These are phyloP conservation scores for Drosophila lacicola DNA, from an alignment of 2,888 invertebrate genomes.

Conservation along the genomic window DNA sequence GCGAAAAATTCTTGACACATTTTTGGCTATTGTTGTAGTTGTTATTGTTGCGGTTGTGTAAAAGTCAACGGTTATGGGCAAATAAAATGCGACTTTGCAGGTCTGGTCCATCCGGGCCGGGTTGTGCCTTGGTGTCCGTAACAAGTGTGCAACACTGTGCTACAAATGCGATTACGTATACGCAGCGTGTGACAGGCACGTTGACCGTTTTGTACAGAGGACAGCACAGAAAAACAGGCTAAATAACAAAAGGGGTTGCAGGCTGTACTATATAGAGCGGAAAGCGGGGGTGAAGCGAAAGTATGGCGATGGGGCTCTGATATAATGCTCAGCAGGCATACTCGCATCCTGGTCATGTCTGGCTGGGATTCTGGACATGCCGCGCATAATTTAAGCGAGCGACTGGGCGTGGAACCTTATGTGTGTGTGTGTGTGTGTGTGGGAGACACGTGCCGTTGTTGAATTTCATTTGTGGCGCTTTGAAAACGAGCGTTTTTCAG, in stretches of 20 bases:
- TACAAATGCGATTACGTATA: constrained; percentile 76
- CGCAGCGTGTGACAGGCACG: constrained; percentile 59
- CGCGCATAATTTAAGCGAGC: constrained; percentile 33
- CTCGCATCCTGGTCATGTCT: constrained; percentile 25
- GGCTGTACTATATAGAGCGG: constrained; percentile 10
- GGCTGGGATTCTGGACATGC: constrained; percentile 33
- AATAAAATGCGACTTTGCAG: constrained; percentile 60
- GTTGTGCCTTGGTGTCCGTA: constrained; percentile 38
- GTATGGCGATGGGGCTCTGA: background rate
- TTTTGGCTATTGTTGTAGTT: constrained; percentile 33
- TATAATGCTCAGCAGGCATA: constrained; percentile 13
- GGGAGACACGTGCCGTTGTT: constrained; percentile 50
- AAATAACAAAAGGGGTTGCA: constrained; percentile 29
- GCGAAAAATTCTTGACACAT: constrained; percentile 63
- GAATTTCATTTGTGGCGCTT: constrained; percentile 36
- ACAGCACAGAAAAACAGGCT: constrained; percentile 1
- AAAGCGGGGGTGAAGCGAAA: background rate
- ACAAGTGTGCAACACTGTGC: constrained; percentile 67
- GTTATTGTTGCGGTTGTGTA: constrained; percentile 60
- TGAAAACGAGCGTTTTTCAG: constrained; percentile 5
- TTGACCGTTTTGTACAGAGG: constrained; percentile 41
- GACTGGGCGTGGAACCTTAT: constrained; percentile 13
- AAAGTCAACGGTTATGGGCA: constrained; percentile 67
- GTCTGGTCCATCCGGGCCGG: background rate
- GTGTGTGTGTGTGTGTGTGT: constrained; percentile 18